Percentiles rank a stretch among this genome's conserved stretches.
Conservation (phyloP, 2,888 invertebrate genomes). For the Ypsolopha scabrella region DNA sequence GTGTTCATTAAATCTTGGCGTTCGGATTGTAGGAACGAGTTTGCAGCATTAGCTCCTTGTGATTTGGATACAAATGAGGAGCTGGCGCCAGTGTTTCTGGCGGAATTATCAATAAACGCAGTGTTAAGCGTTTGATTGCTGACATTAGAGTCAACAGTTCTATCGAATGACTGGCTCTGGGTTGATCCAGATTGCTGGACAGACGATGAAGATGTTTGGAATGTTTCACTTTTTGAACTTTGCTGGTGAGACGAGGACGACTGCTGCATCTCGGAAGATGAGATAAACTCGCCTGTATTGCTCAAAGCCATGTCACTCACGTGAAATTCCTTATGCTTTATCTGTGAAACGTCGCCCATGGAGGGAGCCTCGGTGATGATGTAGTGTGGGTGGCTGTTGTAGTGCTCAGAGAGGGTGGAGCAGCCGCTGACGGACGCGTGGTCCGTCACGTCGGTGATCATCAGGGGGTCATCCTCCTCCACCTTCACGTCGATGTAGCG, state of each 20-base stretch:
- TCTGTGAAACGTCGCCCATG: slow-evolving; percentile 55
- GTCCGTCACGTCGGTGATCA: slow-evolving; percentile 65
- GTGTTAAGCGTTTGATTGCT: slow-evolving; percentile 54
- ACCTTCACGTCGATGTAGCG: slow-evolving; percentile 66
- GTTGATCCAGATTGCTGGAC: slow-evolving; percentile 47
- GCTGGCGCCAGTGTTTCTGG: slow-evolving; percentile 25
- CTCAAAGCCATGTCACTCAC: slow-evolving; percentile 59
- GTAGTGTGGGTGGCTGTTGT: slow-evolving; percentile 65
- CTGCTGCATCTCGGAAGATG: slow-evolving; percentile 42
- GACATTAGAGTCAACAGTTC: slow-evolving; percentile 41
- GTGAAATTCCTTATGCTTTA: slow-evolving; percentile 40
- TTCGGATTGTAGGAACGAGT: slow-evolving; percentile 56
- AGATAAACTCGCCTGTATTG: slow-evolving; percentile 53
- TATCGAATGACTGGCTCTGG: slow-evolving; percentile 50
- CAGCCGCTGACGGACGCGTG: slow-evolving; percentile 52
- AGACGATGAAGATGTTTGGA: slow-evolving; percentile 53
- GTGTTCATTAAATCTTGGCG: slow-evolving; percentile 39
- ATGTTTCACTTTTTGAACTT: slow-evolving; percentile 52
- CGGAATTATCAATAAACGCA: slow-evolving; percentile 47
- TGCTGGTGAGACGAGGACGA: slow-evolving; percentile 52
- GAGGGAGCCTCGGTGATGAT: slow-evolving; percentile 66
- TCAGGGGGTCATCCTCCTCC: slow-evolving; percentile 64
- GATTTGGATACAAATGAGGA: slow-evolving; percentile 35
- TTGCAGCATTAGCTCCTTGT: slow-evolving; percentile 44
- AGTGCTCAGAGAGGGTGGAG: slow-evolving; percentile 59